Conservation (phyloP, 2,113 vertebrate species). For the Chamaetylas fuelleborni region DNA sequence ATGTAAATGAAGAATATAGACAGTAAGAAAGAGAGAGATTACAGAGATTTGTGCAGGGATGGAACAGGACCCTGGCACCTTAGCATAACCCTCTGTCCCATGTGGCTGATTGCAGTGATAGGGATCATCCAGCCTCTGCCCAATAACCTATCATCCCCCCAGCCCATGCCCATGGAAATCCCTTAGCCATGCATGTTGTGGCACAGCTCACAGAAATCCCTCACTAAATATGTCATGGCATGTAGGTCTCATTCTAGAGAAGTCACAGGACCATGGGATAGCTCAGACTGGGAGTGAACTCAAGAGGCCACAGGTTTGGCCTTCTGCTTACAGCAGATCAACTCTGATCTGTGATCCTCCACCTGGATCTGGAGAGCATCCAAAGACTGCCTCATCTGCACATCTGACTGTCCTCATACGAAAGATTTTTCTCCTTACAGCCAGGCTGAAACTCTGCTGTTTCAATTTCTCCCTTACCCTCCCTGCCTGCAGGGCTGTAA, state of each 20-base stretch:
- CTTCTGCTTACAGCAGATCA: not conserved
- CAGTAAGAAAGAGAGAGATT: not conserved
- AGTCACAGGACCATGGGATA: not conserved
- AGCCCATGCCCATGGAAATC: not conserved
- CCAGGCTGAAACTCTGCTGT: not conserved
- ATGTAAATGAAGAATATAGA: not conserved
- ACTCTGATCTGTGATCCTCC: not conserved
- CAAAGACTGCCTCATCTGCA: not conserved
- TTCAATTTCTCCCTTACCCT: not conserved
- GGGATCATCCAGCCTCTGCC: not conserved
- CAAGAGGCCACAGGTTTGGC: not conserved
- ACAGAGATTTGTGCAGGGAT: not conserved
- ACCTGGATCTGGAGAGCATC: not conserved
- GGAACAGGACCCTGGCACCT: too few relatives aligned
- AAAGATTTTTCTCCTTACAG: not conserved
- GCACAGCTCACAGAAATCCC: not conserved
- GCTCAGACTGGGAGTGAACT: not conserved
- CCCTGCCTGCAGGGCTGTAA: fast-evolving
- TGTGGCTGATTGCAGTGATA: not conserved
- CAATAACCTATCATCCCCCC: too few relatives aligned
- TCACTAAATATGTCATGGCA: not conserved
- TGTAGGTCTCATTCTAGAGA: not conserved
- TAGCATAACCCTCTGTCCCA: not conserved
- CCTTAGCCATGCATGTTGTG: not conserved
- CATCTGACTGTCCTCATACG: not conserved